Evolutionary conservation across 1,140 invertebrate species (phyloP).

Genomic region (Oedothorax gibbosus): DNA sequence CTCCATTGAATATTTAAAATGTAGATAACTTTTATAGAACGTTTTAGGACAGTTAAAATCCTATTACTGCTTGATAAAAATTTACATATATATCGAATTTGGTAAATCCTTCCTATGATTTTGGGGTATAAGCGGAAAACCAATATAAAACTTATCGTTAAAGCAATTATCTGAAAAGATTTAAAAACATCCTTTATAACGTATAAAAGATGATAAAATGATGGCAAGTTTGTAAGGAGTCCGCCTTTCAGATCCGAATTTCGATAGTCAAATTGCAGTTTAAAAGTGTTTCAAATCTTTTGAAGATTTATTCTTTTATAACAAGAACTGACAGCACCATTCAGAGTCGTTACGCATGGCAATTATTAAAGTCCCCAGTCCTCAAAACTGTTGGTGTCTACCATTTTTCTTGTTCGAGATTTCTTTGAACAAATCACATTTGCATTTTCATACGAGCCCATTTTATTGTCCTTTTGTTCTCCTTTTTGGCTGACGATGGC

Average conservation of each 20-base stretch:
- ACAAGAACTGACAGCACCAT: constrained; percentile 12
- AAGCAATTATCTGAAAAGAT: constrained; percentile 15
- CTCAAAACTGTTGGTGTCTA: too few relatives aligned
- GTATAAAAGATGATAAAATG: too few relatives aligned
- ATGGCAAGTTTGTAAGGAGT: too few relatives aligned
- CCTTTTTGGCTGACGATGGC: too few relatives aligned
- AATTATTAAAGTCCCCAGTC: not conserved
- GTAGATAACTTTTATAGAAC: too few relatives aligned
- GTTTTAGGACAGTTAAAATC: constrained; percentile 5
- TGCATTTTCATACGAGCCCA: too few relatives aligned
- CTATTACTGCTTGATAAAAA: constrained; percentile 34
- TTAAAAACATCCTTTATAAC: too few relatives aligned
- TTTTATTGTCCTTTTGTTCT: too few relatives aligned
- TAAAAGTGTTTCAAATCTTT: not conserved
- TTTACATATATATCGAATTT: constrained; percentile 16
- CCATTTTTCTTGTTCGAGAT: too few relatives aligned
- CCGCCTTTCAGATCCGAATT: too few relatives aligned
- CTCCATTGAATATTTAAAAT: too few relatives aligned
- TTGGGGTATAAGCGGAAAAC: constrained; percentile 19
- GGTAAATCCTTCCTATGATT: not conserved
- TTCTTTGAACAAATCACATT: too few relatives aligned
- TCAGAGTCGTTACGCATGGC: not conserved
- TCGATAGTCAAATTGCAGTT: not conserved
- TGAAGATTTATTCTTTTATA: not conserved
- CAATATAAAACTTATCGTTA: constrained; percentile 7